These are phyloP conservation scores for Dascyllus trimaculatus DNA, from an alignment of 2,113 vertebrate species.

Conservation along the genomic window DNA sequence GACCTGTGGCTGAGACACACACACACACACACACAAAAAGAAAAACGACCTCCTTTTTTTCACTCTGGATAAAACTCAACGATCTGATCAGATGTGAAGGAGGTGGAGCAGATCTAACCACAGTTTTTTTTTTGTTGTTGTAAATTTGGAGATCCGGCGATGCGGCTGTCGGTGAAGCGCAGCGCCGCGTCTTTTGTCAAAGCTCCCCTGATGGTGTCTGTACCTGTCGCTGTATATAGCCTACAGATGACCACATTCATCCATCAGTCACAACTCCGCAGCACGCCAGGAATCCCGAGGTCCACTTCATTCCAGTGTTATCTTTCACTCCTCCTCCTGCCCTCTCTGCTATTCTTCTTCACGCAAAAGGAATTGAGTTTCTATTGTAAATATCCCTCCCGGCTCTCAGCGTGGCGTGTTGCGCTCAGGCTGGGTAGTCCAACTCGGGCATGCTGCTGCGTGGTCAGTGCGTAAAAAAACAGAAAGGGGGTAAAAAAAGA, in stretches of 20 bases:
- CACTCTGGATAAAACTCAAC: neutral
- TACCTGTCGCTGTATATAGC: conserved; percentile 77
- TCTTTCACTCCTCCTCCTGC: conserved; percentile 66
- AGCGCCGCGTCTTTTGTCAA: conserved; percentile 62
- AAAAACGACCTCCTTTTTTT: conserved; percentile 35
- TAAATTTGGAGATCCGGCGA: conserved; percentile 16
- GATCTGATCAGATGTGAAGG: neutral
- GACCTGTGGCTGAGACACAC: conserved; percentile 73
- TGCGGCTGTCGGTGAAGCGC: conserved; percentile 50
- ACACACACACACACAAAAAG: neutral
- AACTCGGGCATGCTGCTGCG: conserved; percentile 54
- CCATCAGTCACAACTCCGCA: conserved; percentile 80
- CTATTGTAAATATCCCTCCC: conserved; percentile 76
- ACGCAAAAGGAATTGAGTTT: conserved; percentile 52
- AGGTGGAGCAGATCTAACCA: conserved; percentile 7
- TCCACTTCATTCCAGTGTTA: conserved; percentile 78
- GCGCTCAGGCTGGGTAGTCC: conserved; percentile 70
- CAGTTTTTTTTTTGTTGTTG: conserved; percentile 3
- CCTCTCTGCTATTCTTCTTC: conserved; percentile 55
- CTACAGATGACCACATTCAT: conserved; percentile 78
- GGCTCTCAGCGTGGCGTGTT: conserved; percentile 68
- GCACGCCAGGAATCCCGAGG: conserved; percentile 68
- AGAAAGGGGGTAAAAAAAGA: neutral
- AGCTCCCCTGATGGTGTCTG: conserved; percentile 47
- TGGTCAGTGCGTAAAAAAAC: conserved; percentile 38